These are phyloP conservation scores for Rhamphomyia laevipes DNA, from an alignment of 2,888 invertebrate species.

Conservation along the genomic window DNA sequence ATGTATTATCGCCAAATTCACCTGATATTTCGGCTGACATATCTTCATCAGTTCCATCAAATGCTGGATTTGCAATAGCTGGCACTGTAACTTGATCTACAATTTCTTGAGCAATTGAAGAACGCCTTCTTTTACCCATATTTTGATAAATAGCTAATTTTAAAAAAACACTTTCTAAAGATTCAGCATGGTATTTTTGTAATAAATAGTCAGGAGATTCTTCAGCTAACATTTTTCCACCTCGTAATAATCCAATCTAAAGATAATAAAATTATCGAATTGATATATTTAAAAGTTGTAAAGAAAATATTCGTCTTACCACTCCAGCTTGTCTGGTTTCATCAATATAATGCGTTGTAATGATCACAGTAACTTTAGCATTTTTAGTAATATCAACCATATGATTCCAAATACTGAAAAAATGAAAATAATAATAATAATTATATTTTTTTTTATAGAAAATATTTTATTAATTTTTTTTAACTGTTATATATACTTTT, in stretches of 20 bases:
- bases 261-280: neutral
- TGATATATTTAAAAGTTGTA: neutral
- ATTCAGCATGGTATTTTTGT: constrained; percentile 57
- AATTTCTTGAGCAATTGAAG: constrained; percentile 67
- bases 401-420: constrained; percentile 69
- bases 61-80: constrained; percentile 50
- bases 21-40: constrained; percentile 64
- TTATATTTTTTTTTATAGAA: neutral
- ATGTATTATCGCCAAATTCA: constrained; percentile 77
- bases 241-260: constrained; percentile 73
- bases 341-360: constrained; percentile 80
- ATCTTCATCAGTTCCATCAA: constrained; percentile 56
- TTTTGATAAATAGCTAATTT: constrained; percentile 72
- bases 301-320: constrained; percentile 40
- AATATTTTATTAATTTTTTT: neutral
- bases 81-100: constrained; percentile 55
- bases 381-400: constrained; percentile 64
- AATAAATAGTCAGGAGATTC: constrained; percentile 64
- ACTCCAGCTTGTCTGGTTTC: constrained; percentile 73
- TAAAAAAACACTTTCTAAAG: constrained; percentile 69
- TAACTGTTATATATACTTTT: constrained; percentile 44
- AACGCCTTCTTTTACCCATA: constrained; percentile 65
- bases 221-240: constrained; percentile 74
- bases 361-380: constrained; percentile 67
- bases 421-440: neutral